Base-by-base conservation (phyloP, 1,140 invertebrate species). In the Nymphalis io region DNA sequence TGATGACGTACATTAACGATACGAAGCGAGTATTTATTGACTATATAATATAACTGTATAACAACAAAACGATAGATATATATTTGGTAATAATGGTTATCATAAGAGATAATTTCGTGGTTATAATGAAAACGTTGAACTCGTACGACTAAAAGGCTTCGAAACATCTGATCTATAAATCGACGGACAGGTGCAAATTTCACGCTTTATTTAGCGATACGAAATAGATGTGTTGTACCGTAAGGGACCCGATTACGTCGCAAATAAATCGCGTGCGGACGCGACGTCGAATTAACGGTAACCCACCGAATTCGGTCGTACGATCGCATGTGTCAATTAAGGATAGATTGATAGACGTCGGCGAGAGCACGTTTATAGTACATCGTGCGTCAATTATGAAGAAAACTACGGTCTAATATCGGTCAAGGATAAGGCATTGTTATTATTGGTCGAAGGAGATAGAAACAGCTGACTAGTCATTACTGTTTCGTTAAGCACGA, bases 221-320 rank as follows among this genome's bases (percentile, higher is more conserved):
- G 70, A 65, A 58, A 73, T 65, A 73, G 78, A 83, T 75, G 75
- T 68, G 65, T 69, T 85, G 78, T 87, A 89, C 85, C 85, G 85
- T 81, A 87, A 89, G 84, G 80, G 79, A 81, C 87, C 84, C 82
- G 83, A 81, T 87, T 87, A 80, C 73, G 82, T 87, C 83, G 82
- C 80, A 66, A 81, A 89, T 88, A 88, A 89, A 88, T 89, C 84
- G 84, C 79, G 73, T 70, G 72, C 72, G 60, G 64, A 75, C 70
- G 75, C 80, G 66, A 62, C 68, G 61, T 58, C 71, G 81, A 74
- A 79, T 81, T 85, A 87, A 89, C 87, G 81, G 84, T 84, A 81
- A 79, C 76, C 68, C 60, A 75, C 81, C 85, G 82, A 87, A 87
- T 80, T 85, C 82, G 80, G 80, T 73, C 80, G 72, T 67, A 60